phyloP scores from a whole-genome alignment of 2,797 vertebrate species.

The Myotis vivesi region DNA sequence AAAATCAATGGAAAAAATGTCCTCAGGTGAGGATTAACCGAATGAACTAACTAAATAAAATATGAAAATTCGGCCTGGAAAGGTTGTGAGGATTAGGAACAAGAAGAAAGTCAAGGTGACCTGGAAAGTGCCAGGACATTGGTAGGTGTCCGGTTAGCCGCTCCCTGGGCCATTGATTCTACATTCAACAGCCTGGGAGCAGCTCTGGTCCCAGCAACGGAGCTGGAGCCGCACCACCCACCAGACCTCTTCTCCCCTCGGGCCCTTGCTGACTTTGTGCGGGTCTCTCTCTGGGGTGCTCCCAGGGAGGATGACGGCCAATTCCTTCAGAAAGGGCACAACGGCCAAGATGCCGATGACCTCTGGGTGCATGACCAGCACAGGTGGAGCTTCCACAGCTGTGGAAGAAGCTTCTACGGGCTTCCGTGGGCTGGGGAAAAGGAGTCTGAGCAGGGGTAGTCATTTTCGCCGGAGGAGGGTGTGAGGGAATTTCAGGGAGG shows the following conservation, averaged over 20 bases:
- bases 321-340: constrained; percentile 84
- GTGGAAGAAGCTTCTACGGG: neutral
- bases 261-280: neutral
- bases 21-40: too few relatives aligned
- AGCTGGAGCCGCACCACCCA: rapidly evolving
- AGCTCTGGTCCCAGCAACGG: neutral
- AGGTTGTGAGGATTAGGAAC: neutral
- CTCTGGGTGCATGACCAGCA: constrained; percentile 90
- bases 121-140: neutral
- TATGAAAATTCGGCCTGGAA: neutral
- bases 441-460: neutral
- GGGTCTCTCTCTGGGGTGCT: neutral
- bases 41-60: neutral
- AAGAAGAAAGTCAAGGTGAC: neutral
- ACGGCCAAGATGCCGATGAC: constrained; percentile 91
- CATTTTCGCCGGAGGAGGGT: neutral
- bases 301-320: neutral
- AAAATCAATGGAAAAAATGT: too few relatives aligned
- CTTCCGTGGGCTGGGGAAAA: constrained; percentile 80
- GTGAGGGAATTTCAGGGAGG: neutral
- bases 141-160: neutral
- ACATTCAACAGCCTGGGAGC: neutral
- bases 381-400: neutral
- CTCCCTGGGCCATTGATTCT: neutral
- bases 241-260: neutral